These are phyloP conservation scores for Phylloscopus trochiloides DNA, from an alignment of 2,113 vertebrate genomes.

Conservation along the genomic window DNA sequence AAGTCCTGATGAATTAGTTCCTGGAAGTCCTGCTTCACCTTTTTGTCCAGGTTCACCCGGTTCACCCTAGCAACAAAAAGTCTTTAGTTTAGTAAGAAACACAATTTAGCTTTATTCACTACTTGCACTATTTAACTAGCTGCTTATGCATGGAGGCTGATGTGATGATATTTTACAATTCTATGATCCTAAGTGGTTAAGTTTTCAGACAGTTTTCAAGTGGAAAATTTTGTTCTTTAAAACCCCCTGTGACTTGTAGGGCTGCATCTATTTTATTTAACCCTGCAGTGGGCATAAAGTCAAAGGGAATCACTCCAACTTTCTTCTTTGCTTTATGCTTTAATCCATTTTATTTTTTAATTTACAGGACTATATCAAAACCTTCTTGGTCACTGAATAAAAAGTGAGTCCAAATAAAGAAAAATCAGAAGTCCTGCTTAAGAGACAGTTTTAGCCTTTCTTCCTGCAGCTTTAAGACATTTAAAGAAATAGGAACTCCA, in stretches of 20 bases:
- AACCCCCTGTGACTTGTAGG: neutral
- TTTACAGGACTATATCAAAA: neutral
- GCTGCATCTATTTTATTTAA: neutral
- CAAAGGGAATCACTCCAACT: neutral
- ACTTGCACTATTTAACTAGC: neutral
- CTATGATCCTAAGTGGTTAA: neutral
- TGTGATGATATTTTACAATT: neutral
- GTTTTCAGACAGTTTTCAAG: neutral
- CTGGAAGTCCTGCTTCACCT: slow-evolving; percentile 66
- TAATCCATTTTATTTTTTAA: neutral
- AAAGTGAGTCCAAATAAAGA: neutral
- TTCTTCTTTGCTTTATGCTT: neutral
- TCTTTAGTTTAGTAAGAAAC: neutral
- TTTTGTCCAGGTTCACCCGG: slow-evolving; percentile 54
- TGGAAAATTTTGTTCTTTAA: neutral
- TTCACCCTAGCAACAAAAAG: slow-evolving; percentile 58
- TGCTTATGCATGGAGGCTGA: neutral
- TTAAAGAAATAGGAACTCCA: neutral
- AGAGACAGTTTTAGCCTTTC: neutral
- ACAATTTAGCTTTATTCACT: neutral
- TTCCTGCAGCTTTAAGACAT: neutral
- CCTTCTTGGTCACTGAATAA: neutral
- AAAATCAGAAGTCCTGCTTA: neutral
- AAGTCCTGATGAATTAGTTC: slow-evolving; percentile 70
- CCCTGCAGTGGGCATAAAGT: neutral